A percentile compares a stretch with the other conserved stretches of the same genome.
Conservation (phyloP, 2,888 invertebrate species). For the Diachrysia chrysitis region DNA sequence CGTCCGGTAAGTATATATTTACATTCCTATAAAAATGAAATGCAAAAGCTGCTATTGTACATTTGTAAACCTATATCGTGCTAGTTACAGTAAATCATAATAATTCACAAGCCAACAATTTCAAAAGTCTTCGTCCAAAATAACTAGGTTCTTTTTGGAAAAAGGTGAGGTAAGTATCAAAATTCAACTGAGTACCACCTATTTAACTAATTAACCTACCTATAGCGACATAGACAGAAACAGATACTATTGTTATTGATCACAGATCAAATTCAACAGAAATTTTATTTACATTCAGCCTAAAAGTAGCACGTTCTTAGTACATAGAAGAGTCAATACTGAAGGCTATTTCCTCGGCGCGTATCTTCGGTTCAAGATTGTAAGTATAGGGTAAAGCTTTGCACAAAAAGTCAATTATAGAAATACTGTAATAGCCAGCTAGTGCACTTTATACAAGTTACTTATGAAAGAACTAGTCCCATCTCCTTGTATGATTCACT, state of each 20-base stretch:
- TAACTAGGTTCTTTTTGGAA: background rate
- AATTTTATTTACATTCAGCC: background rate
- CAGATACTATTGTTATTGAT: background rate
- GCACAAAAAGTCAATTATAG: slow-evolving; percentile 9
- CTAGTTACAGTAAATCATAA: background rate
- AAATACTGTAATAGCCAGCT: slow-evolving; percentile 18
- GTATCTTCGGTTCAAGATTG: slow-evolving; percentile 2
- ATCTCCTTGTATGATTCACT: slow-evolving; percentile 15
- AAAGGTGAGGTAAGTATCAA: background rate
- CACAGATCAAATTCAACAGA: background rate
- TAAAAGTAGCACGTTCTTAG: background rate
- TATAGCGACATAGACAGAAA: slow-evolving; percentile 10
- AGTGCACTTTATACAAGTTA: slow-evolving; percentile 19
- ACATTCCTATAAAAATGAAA: slow-evolving; percentile 30
- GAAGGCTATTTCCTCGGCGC: background rate
- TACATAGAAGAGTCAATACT: background rate
- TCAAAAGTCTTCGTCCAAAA: background rate
- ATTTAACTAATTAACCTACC: slow-evolving; percentile 33
- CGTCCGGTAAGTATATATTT: slow-evolving; percentile 12
- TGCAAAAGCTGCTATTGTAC: slow-evolving; percentile 24
- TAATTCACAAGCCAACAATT: slow-evolving; percentile 5
- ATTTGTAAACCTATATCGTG: slow-evolving; percentile 9
- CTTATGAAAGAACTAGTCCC: slow-evolving; percentile 26
- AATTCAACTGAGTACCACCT: slow-evolving; percentile 9
- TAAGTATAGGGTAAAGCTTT: slow-evolving; percentile 11